Base-by-base conservation (phyloP, 2,797 vertebrate genomes). In the Merluccius polli region DNA sequence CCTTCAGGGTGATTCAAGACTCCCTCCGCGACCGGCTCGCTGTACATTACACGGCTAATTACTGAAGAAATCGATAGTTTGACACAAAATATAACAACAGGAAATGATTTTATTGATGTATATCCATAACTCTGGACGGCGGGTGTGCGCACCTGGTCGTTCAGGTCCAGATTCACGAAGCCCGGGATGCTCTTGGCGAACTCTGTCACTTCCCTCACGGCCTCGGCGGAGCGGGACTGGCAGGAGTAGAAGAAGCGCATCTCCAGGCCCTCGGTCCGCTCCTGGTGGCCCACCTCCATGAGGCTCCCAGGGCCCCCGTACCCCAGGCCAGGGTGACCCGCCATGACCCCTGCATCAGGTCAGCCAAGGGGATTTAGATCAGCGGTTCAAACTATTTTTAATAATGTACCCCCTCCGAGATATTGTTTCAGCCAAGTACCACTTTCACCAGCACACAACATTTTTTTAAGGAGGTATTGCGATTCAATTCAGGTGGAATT, bases 141-240 rank as follows among this genome's bases (percentile, higher is more conserved):
- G 2, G 63, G 9, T n/a, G 27, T 67, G 16, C 24, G 4, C 48
- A 95, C 94, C 94, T 99, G 98, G 88, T 99, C 98, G 4, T 99
- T 99, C 68, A 99, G 93, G 90, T 99, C 98, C 80, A 99, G 94
- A 44, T 82, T 90, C 15, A 97, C 85, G n/a, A 99, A 99, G 16
- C 98, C 98, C 0, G 98, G 98, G 86, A 99, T 99, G 82, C 91
- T 98, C 89, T 99, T 99, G 86, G 98, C 98, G 9, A 98, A 99
- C 86, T 99, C 98, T 0, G 98, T 99, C 84, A 99, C 96, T 89
- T 99, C 98, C 79, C 98, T 95, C 81, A 99, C 96, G 0, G 95
- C 96, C 82, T 99, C 98, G 72, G 97, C 98, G 0, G 98, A 98
- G 78, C 97, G 97, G 5, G 96, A 96, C 84, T 99, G 98, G 82